phyloP scores from a whole-genome alignment of 2,113 vertebrate species.

The Myiopsitta monachus region DNA sequence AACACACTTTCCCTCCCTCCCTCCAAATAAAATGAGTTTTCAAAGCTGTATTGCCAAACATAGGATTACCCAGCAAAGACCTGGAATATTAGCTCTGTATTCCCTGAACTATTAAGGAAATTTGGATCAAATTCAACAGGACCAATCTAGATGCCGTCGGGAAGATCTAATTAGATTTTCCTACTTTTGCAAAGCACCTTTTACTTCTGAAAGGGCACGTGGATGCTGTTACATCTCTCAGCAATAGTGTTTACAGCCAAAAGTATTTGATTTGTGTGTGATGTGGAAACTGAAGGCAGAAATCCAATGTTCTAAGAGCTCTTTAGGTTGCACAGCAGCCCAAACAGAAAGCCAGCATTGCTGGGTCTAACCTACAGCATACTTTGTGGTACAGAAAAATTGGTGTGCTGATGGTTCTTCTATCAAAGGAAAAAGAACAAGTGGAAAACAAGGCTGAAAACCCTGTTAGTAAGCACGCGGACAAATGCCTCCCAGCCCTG shows the following conservation, averaged over 20 bases:
- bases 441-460: background rate
- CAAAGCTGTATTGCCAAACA: background rate
- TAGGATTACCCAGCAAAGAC: background rate
- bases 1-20: background rate
- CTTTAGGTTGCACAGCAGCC: background rate
- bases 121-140: background rate
- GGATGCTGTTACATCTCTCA: background rate
- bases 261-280: background rate
- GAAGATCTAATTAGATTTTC: background rate
- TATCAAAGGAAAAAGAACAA: background rate
- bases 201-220: background rate
- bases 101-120: background rate
- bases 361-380: background rate
- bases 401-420: background rate
- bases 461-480: background rate
- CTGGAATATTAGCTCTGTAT: background rate
- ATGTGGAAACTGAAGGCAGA: background rate
- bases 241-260: background rate
- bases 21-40: background rate
- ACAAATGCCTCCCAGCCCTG: background rate
- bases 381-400: background rate
- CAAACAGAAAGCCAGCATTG: background rate
- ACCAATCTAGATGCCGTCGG: background rate
- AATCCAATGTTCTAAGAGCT: background rate
- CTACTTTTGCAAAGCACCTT: background rate